A percentile compares a stretch with the other conserved stretches of the same genome.
These are phyloP conservation scores for Siderastrea radians DNA, from an alignment of 92 coral and sea anemone genomes.

Conservation along the genomic window DNA sequence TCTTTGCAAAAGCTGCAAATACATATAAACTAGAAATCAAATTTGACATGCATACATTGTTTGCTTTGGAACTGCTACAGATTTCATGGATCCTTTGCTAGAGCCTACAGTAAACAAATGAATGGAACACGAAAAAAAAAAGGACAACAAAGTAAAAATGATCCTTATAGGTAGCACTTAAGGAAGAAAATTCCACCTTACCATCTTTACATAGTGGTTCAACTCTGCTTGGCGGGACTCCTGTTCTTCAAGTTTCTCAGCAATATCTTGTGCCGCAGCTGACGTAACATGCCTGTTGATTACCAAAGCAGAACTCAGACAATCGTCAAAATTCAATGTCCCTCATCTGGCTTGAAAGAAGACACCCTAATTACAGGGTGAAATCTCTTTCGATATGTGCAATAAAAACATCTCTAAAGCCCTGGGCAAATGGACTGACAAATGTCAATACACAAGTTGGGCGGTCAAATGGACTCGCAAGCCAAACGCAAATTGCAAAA, in stretches of 20 bases:
- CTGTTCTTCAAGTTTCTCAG: constrained; percentile 84
- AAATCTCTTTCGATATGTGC: no score
- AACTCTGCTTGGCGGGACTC: constrained; percentile 86
- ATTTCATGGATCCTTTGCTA: no score
- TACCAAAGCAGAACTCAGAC: not conserved
- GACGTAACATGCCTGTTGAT: constrained; percentile 20
- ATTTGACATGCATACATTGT: not conserved
- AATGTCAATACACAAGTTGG: no score
- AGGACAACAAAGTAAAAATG: no score
- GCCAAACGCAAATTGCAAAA: no score
- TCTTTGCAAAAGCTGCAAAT: constrained; percentile 76
- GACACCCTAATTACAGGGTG: no score
- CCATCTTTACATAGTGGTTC: constrained; percentile 90
- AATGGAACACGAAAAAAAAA: no score
- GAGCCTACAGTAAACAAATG: no score
- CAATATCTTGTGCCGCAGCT: constrained; percentile 35
- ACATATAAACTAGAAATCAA: not conserved
- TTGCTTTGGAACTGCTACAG: no score
- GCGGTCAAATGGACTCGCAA: no score
- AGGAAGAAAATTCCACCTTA: constrained; percentile 16
- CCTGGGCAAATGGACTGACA: not conserved
- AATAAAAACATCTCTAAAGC: not conserved
- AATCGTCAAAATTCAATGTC: no score
- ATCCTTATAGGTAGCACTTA: not conserved
- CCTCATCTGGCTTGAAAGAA: no score